Base-by-base conservation (phyloP, 2,888 invertebrate species). In the Oscheius sp. region DNA sequence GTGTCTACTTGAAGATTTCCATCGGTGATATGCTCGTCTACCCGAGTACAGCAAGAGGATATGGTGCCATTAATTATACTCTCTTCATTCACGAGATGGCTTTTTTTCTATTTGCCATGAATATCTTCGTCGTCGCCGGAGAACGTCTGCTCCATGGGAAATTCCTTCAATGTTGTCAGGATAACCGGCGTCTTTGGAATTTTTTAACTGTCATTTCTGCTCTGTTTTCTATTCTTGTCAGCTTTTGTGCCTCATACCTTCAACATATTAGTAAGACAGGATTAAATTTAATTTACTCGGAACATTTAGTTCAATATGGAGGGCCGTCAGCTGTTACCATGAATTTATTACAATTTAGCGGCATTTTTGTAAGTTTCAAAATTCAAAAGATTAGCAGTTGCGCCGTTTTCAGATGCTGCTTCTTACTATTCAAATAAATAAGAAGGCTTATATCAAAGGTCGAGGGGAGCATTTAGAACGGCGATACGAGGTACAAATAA, bases 21-120 rank as follows among this genome's bases (percentile, higher is more conserved):
- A n/a, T 41, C 1, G 43, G 43, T 1, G 21, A 35, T 9, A 61
- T 41, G 23, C 45, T 61, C 9, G 43, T 61, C 12, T 61, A 61
- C 43, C 61, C 61, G 1, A 1, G 1, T 1, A 61, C 61, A 6
- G 61, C 61, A 41, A 61, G 61, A 23, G 61, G 61, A 43, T 2
- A 16, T 2, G 61, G 61, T n/a, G n/a, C 41, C 29, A 61, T 61
- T 1, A 61, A 61, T 43, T 43, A 41, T 35, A 61, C 61, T 5
- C 43, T 61, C 1, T 61, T 61, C n/a, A 41, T 61, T 18, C 61
- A 61, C 25, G 61, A 61, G 43, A 41, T 41, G 16, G 61, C 61
- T 21, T 61, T 61, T n/a, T 61, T 61, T 18, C 29, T 61, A 21
- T 61, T 61, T 21, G 41, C 61, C 7, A 61, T 61, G 61, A 61